Evolutionary conservation across 2,113 vertebrate genomes (phyloP), one percentile per base, ranked within the genome.

Genomic region (Marcusenius ussheri): DNA sequence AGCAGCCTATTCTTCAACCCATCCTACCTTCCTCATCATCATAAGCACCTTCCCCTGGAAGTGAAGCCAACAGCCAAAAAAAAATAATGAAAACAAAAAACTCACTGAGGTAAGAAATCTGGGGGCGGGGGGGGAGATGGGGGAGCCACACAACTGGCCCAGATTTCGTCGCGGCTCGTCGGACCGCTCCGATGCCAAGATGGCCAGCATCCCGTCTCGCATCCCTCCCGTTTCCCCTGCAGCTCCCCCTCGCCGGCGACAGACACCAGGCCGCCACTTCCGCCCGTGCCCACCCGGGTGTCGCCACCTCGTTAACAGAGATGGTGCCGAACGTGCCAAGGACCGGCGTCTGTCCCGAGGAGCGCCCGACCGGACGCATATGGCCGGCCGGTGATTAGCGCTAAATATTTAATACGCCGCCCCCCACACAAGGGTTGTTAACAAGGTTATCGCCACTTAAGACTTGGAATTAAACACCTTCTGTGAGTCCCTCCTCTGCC

Each of bases 381-480:
- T 89, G 80, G 89, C 77, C 13, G 17, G 15, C 1, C 85, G 19
- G 21, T 19, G 31, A 88, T 88, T 88, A 58, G 31, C 53, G 39
- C 87, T 62, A 88, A 62, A 88, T 66, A 88, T 88, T 83, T 62
- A 89, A 62, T 53, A 87, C 50, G 50, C 85, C 58, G 13, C 56
- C 39, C 9, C 51, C 47, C 77, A 83, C 49, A 45, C 77, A 90
- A 87, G 87, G 89, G 87, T 88, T 84, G 89, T 91, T 91, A 89
- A 91, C 86, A 92, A 91, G 92, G 93, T 92, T 91, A 92, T 91
- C 85, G 89, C 90, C 88, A 89, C 95, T 95, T 94, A 95, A 95
- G 95, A 94, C 94, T 91, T 92, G 91, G 93, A 94, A 93, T 95
- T 96, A 95, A 96, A 93, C 95, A 95, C 94, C 95, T 42, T 95